phyloP scores from a whole-genome alignment of 1,140 invertebrate species.

The Rhizoglyphus robini region DNA sequence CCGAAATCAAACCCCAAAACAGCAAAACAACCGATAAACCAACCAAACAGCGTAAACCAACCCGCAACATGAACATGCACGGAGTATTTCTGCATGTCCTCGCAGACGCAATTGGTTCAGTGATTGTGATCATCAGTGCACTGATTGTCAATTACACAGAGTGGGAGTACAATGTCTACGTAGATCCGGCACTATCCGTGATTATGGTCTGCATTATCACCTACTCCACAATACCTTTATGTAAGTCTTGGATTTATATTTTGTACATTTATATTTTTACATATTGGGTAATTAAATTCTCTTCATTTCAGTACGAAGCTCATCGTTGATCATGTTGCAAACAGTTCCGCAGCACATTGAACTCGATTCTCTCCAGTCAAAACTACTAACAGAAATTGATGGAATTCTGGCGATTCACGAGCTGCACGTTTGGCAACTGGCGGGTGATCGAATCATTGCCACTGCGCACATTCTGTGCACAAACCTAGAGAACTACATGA shows the following conservation, averaged over 20 bases:
- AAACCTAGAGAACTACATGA: slow-evolving; percentile 40
- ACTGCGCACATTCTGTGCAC: slow-evolving; percentile 42
- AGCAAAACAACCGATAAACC: too few species aligned
- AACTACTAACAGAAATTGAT: slow-evolving; percentile 37
- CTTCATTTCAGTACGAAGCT: too few species aligned
- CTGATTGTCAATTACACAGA: slow-evolving; percentile 72
- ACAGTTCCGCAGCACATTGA: slow-evolving; percentile 44
- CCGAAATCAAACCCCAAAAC: too few species aligned
- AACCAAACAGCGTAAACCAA: background rate
- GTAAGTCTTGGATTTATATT: slow-evolving; percentile 26
- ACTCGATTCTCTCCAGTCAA: slow-evolving; percentile 36
- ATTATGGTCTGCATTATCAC: slow-evolving; percentile 41
- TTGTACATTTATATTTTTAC: slow-evolving; percentile 14
- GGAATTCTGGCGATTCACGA: slow-evolving; percentile 44
- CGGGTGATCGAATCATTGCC: slow-evolving; percentile 42
- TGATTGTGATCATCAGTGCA: slow-evolving; percentile 90
- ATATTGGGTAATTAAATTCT: slow-evolving; percentile 36
- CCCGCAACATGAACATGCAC: slow-evolving; percentile 73
- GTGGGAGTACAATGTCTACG: slow-evolving; percentile 60
- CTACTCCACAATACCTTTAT: slow-evolving; percentile 39
- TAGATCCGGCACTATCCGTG: slow-evolving; percentile 75
- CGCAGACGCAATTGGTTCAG: slow-evolving; percentile 83
- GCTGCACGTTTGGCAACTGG: slow-evolving; percentile 46
- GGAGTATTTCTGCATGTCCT: slow-evolving; percentile 94
- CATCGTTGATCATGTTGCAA: slow-evolving; percentile 43